Conservation (phyloP, 2,888 invertebrate genomes). For the Sarcophaga subvicina region DNA sequence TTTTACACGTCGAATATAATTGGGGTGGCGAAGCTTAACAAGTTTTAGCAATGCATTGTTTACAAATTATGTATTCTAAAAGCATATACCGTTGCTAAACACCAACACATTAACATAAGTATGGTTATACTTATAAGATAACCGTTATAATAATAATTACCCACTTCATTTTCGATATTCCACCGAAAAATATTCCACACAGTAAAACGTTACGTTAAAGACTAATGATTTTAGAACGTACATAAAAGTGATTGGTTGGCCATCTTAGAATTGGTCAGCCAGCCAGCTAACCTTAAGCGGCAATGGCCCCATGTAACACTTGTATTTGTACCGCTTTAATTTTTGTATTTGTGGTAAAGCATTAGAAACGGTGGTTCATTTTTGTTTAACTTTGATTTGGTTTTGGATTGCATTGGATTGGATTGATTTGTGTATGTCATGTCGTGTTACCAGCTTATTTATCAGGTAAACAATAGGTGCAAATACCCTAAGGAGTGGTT, state of each 20-base stretch:
- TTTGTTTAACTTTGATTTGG: not conserved
- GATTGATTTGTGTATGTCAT: slow-evolving; percentile 40
- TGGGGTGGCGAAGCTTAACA: too few relatives aligned
- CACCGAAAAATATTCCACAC: not conserved
- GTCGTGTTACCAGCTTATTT: slow-evolving; percentile 41
- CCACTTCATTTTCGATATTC: not conserved
- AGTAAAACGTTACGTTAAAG: not conserved
- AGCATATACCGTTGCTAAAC: not conserved
- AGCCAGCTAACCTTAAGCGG: not conserved
- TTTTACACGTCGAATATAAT: too few relatives aligned
- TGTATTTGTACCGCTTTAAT: too few relatives aligned
- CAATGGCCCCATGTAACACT: not conserved
- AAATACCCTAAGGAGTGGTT: slow-evolving; percentile 64
- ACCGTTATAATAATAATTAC: slow-evolving; percentile 21
- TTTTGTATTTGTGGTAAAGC: not conserved
- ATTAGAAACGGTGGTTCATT: slow-evolving; percentile 7
- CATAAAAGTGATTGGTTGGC: slow-evolving; percentile 52
- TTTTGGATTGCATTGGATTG: slow-evolving; percentile 16
- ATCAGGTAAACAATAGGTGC: slow-evolving; percentile 32
- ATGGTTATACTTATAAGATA: not conserved
- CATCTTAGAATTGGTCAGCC: slow-evolving; percentile 1
- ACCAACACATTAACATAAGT: not conserved
- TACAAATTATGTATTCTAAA: not conserved
- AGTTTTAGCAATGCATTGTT: not conserved
- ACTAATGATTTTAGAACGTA: slow-evolving; percentile 55